These are phyloP conservation scores for Austrofundulus limnaeus DNA, from an alignment of 2,113 vertebrate genomes.

Conservation along the genomic window DNA sequence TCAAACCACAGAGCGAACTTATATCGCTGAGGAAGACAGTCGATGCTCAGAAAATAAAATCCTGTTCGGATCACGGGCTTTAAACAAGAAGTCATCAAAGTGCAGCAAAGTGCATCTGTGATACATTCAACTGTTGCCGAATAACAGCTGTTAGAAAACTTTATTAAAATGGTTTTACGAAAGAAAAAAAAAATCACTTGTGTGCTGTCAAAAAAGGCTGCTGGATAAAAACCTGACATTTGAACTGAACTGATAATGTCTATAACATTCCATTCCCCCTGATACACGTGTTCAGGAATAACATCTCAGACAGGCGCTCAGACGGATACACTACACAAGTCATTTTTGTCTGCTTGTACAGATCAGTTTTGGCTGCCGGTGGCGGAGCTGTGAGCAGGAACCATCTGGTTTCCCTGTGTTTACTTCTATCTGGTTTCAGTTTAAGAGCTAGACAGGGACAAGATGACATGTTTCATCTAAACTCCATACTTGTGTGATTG, in stretches of 20 bases:
- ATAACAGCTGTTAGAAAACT: not conserved
- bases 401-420: constrained; percentile 69
- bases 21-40: not conserved
- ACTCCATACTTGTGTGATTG: constrained; percentile 5
- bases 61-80: not conserved
- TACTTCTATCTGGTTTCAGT: constrained; percentile 55
- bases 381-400: constrained; percentile 37
- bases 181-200: not conserved
- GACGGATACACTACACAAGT: constrained; percentile 28
- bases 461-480: constrained; percentile 32
- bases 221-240: not conserved
- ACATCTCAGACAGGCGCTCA: constrained; percentile 16
- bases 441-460: constrained; percentile 52
- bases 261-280: constrained; percentile 6
- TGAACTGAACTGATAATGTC: constrained; percentile 4
- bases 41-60: not conserved
- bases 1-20: not conserved
- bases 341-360: constrained; percentile 29
- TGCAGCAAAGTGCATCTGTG: not conserved
- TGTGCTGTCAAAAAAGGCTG: not conserved
- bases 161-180: not conserved
- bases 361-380: constrained; percentile 43
- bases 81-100: not conserved
- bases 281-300: not conserved
- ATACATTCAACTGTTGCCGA: not conserved